Evolutionary conservation across 2,113 vertebrate species (phyloP).

Genomic region (Poeciliopsis turrubarensis): DNA sequence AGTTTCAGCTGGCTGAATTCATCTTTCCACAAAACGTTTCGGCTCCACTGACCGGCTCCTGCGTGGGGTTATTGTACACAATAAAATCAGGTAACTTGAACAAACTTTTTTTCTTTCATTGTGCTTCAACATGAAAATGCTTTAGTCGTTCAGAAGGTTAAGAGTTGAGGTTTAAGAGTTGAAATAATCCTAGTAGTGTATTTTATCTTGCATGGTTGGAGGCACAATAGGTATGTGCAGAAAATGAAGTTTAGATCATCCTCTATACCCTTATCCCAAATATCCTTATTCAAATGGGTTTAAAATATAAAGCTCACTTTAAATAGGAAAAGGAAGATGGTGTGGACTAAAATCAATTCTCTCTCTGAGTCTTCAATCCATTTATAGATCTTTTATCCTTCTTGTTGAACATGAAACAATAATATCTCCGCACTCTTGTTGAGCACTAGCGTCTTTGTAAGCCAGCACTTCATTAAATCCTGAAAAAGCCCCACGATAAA

Average conservation of each 20-base stretch:
- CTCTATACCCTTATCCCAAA: background rate
- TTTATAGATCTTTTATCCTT: background rate
- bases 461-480: slow-evolving; percentile 41
- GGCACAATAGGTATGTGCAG: no score
- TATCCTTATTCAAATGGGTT: background rate
- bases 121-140: background rate
- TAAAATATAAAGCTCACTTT: background rate
- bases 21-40: no score
- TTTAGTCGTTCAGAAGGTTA: background rate
- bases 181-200: no score
- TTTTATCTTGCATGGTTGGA: no score
- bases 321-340: no score
- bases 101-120: no score
- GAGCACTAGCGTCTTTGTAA: slow-evolving; percentile 3
- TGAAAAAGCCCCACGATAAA: slow-evolving; percentile 31
- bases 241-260: background rate
- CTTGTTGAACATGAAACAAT: slow-evolving; percentile 25
- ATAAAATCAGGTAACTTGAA: no score
- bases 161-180: background rate
- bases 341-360: background rate
- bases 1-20: no score
- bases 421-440: slow-evolving; percentile 4
- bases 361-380: background rate
- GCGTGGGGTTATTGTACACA: no score
- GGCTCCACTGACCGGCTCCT: background rate